Percentiles rank a stretch among this genome's conserved stretches.
Conservation (phyloP, 2,797 vertebrate species). For the Scolopax rusticola region DNA sequence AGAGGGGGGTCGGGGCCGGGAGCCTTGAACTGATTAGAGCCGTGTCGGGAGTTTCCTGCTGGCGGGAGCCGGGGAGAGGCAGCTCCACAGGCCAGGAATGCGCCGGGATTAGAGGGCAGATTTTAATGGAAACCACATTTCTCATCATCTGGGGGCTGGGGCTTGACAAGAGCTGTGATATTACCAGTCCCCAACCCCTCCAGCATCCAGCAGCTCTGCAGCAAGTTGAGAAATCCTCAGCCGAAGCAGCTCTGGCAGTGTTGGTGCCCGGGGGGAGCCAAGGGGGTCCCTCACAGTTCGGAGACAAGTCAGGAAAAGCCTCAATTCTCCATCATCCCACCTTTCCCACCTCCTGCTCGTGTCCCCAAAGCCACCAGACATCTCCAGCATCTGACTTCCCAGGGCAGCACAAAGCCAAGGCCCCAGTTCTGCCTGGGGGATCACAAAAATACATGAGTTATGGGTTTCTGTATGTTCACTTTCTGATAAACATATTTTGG, state of each 20-base stretch:
- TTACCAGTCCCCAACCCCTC: not conserved
- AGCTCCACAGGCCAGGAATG: slow-evolving; percentile 28
- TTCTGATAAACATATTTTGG: not conserved
- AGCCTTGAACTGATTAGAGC: slow-evolving; percentile 29
- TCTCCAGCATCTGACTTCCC: not conserved
- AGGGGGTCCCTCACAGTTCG: fast-evolving
- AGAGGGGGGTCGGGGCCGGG: not conserved
- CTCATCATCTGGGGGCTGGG: not conserved
- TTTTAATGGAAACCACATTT: slow-evolving; percentile 55
- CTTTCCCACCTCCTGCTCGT: not conserved
- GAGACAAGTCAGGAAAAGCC: not conserved
- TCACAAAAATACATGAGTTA: not conserved
- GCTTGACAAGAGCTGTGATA: not conserved
- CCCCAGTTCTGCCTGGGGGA: not conserved
- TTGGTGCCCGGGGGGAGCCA: not conserved
- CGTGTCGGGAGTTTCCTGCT: slow-evolving; percentile 37
- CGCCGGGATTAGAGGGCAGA: not conserved
- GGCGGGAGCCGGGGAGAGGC: slow-evolving; percentile 16
- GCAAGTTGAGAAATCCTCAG: not conserved
- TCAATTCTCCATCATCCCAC: fast-evolving
- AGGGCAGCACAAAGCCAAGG: not conserved
- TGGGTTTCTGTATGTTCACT: not conserved
- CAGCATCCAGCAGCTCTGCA: not conserved
- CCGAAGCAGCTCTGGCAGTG: fast-evolving
- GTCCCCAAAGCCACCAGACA: not conserved